A percentile compares a stretch with the other conserved stretches of the same genome.
Conservation (phyloP, 2,113 vertebrate species). For the Dasypus novemcinctus region DNA sequence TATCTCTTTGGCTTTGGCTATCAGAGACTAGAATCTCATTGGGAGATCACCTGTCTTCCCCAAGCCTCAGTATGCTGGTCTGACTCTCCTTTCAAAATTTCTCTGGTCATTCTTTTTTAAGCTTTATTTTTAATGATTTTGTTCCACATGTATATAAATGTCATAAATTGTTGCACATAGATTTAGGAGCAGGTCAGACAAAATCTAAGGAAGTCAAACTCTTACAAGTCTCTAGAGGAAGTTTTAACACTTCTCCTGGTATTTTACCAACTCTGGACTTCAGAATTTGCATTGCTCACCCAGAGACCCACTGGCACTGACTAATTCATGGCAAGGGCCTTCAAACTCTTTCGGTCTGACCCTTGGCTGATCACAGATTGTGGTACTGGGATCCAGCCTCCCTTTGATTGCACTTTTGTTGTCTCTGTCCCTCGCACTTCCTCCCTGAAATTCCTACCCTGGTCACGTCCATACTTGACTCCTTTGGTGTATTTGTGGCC, state of each 20-base stretch:
- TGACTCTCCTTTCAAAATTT: not conserved
- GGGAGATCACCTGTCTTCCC: not conserved
- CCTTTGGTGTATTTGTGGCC: not conserved
- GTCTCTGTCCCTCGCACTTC: not conserved
- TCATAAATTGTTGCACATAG: not conserved
- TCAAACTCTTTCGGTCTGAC: not conserved
- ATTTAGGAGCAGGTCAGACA: not conserved
- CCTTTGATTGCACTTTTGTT: accelerated
- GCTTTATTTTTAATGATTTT: not conserved
- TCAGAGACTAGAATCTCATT: not conserved
- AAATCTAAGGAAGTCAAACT: not conserved
- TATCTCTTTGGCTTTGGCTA: not conserved
- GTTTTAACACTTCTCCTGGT: accelerated
- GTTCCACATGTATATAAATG: not conserved
- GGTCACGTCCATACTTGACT: no score
- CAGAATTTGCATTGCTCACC: not conserved
- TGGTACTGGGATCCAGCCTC: accelerated
- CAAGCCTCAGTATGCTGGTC: accelerated
- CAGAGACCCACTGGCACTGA: not conserved
- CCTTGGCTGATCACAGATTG: not conserved
- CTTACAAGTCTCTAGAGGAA: not conserved
- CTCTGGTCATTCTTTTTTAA: not conserved
- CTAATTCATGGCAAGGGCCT: no score
- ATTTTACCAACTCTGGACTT: no score
- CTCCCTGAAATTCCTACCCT: not conserved